phyloP scores from a whole-genome alignment of 1,140 invertebrate genomes.

The Temnothorax longispinosus region DNA sequence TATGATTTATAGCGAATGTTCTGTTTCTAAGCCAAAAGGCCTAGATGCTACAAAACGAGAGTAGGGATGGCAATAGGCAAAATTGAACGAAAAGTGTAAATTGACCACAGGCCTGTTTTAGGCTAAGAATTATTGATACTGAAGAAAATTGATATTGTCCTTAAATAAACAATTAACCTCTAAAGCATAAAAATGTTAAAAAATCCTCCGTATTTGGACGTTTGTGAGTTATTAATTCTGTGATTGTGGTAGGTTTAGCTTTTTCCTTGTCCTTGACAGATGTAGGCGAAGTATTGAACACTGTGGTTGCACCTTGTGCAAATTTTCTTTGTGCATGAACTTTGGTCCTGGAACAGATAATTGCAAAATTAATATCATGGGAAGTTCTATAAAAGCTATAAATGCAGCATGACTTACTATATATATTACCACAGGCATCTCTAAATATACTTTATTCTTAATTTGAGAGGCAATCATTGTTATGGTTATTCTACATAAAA shows the following conservation, averaged over 20 bases:
- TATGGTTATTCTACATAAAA: too few species aligned
- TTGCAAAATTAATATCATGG: neutral
- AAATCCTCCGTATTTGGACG: constrained; percentile 96
- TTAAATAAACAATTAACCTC: constrained; percentile 87
- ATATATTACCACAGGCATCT: neutral
- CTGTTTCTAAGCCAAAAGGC: too few species aligned
- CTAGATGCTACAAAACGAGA: too few species aligned
- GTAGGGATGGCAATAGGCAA: too few species aligned
- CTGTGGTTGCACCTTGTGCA: constrained; percentile 90
- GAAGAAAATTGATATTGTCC: constrained; percentile 12
- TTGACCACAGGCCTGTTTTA: neutral
- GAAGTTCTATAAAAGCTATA: neutral
- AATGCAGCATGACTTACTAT: neutral
- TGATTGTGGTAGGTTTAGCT: constrained; percentile 83
- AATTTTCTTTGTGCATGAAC: constrained; percentile 96
- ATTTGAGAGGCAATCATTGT: neutral
- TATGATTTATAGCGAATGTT: too few species aligned
- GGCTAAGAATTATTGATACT: constrained; percentile 2
- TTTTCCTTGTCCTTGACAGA: constrained; percentile 88
- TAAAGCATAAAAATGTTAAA: constrained; percentile 94
- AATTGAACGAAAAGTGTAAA: too few species aligned
- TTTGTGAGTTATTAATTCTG: constrained; percentile 88
- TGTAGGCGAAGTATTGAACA: constrained; percentile 82
- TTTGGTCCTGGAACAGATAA: constrained; percentile 88
- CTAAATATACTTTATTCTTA: neutral